Evolutionary conservation across 2,113 vertebrate species (phyloP).

Genomic region (Steatornis caripensis): DNA sequence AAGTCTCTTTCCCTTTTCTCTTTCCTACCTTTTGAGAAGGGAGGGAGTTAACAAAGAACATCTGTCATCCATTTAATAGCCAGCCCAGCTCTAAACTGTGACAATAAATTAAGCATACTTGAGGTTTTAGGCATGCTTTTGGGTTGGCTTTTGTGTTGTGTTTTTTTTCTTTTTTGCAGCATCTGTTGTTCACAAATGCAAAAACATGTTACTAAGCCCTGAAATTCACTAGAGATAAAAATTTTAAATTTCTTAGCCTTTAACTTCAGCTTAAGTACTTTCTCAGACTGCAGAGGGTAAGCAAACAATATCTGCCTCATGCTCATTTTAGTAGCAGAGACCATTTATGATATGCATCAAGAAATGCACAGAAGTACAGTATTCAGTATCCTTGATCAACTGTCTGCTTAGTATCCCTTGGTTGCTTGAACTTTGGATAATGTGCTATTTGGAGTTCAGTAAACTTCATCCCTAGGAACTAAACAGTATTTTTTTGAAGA

Average conservation of each 20-base stretch:
- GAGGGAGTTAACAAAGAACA: no score
- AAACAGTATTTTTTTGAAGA: not conserved
- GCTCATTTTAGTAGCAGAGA: not conserved
- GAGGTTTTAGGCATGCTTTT: not conserved
- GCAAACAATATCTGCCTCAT: not conserved
- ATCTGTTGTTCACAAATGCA: not conserved
- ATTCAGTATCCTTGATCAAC: not conserved
- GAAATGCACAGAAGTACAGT: not conserved
- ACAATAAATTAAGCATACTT: not conserved
- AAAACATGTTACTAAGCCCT: not conserved
- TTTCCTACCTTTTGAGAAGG: no score
- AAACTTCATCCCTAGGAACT: not conserved
- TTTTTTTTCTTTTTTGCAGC: not conserved
- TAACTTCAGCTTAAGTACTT: not conserved
- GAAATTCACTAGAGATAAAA: not conserved
- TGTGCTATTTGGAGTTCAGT: not conserved
- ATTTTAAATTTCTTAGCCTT: not conserved
- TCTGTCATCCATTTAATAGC: no score
- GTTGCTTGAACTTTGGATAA: not conserved
- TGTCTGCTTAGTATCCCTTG: not conserved
- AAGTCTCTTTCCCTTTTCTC: no score
- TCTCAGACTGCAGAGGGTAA: not conserved
- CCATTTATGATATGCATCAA: not conserved
- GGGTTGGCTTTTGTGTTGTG: not conserved
- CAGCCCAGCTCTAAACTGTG: no score